Evolutionary conservation across 2,888 invertebrate genomes (phyloP).

Genomic region (Odontothrips loti): DNA sequence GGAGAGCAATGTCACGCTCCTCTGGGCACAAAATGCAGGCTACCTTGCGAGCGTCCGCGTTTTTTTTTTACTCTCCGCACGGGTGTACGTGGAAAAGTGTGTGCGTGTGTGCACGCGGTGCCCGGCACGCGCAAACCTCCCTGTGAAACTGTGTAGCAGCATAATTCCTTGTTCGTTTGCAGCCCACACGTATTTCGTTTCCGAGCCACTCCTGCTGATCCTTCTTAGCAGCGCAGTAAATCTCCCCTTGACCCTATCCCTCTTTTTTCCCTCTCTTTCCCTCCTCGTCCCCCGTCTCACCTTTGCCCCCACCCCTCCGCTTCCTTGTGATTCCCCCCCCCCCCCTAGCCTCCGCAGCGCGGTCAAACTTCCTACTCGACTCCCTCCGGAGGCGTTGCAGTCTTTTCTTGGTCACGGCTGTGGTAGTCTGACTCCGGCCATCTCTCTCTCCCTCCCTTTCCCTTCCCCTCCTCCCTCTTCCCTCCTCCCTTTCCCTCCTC

Average conservation of each 20-base stretch:
- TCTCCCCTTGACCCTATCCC: background rate
- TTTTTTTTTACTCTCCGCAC: too few species aligned
- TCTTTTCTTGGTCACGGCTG: background rate
- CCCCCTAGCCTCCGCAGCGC: too few species aligned
- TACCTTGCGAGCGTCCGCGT: too few species aligned
- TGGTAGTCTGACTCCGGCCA: background rate
- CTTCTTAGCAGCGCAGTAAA: conserved; percentile 15
- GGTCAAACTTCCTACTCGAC: too few species aligned
- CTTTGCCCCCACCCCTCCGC: too few species aligned
- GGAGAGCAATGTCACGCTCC: too few species aligned
- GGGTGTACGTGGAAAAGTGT: background rate
- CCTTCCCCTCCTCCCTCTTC: too few species aligned
- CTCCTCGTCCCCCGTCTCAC: background rate
- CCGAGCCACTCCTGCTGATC: conserved; percentile 2
- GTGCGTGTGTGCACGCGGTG: background rate
- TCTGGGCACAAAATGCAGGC: too few species aligned
- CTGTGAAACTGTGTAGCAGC: background rate
- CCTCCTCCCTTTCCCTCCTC: too few species aligned
- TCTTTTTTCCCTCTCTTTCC: background rate
- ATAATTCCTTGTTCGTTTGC: conserved; percentile 1
- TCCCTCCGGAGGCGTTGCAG: background rate
- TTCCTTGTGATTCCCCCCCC: too few species aligned
- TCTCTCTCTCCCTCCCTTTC: too few species aligned
- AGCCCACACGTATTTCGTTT: conserved; percentile 12
- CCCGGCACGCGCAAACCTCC: background rate